phyloP scores from a whole-genome alignment of 2,888 invertebrate genomes.

The Cecidostiba fungosa region DNA sequence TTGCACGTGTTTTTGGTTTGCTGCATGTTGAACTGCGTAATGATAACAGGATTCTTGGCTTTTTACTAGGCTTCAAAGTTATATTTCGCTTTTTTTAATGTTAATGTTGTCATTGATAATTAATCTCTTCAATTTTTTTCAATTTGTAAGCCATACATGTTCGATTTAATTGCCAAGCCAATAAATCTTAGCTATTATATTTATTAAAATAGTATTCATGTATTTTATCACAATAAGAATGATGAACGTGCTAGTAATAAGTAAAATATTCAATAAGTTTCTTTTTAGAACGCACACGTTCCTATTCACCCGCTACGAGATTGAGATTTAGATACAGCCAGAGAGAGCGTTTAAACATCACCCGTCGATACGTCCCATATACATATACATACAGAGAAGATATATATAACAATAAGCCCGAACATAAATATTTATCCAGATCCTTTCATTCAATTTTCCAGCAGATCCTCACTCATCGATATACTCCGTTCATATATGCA shows the following conservation, averaged over 20 bases:
- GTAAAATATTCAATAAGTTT: background rate
- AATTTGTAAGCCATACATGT: too few relatives aligned
- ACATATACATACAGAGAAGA: background rate
- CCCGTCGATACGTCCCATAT: background rate
- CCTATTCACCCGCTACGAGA: background rate
- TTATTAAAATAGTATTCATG: too few relatives aligned
- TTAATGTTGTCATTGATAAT: too few relatives aligned
- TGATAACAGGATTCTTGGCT: too few relatives aligned
- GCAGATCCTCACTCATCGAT: background rate
- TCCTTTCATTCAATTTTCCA: background rate
- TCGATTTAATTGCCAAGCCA: too few relatives aligned
- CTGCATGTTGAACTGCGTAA: background rate
- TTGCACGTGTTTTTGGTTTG: background rate
- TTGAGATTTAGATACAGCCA: background rate
- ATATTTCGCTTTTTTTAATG: too few relatives aligned
- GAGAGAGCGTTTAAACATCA: too few relatives aligned
- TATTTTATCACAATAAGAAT: too few relatives aligned
- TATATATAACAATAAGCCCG: background rate
- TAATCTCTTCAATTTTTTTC: too few relatives aligned
- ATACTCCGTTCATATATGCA: background rate
- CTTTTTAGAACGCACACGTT: background rate
- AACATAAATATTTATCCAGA: background rate
- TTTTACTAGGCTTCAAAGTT: too few relatives aligned
- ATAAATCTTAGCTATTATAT: too few relatives aligned
- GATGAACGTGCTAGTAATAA: background rate